phyloP scores from a whole-genome alignment of 2,113 vertebrate genomes.

The Scomber scombrus region DNA sequence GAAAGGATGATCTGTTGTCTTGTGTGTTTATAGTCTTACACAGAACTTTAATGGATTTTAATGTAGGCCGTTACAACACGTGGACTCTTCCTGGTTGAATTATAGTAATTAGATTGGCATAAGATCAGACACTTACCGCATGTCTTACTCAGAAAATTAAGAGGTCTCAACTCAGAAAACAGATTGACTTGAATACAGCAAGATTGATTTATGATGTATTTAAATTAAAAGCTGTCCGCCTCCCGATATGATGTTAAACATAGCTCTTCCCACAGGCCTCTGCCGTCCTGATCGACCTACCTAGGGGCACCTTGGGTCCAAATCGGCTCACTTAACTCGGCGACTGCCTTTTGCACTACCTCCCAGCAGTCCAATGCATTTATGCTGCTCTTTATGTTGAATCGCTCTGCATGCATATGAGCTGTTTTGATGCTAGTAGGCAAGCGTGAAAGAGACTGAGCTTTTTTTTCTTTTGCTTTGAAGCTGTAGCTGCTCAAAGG shows the following conservation, averaged over 20 bases:
- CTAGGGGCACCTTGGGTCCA: constrained; percentile 34
- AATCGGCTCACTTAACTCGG: constrained; percentile 38
- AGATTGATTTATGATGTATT: constrained; percentile 22
- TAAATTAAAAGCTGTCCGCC: constrained; percentile 29
- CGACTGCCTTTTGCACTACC: constrained; percentile 17
- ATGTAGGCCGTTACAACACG: constrained; percentile 15
- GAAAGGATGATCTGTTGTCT: constrained; percentile 40
- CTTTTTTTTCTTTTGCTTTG: constrained; percentile 7
- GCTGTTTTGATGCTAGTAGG: constrained; percentile 23
- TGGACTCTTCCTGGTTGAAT: constrained; percentile 54
- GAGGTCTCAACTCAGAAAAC: constrained; percentile 26
- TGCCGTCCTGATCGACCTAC: constrained; percentile 47
- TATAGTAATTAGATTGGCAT: constrained; percentile 46
- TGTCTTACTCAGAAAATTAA: constrained; percentile 17
- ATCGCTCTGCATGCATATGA: constrained; percentile 42
- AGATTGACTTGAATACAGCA: constrained; percentile 10
- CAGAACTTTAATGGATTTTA: constrained; percentile 35
- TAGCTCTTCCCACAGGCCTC: neutral
- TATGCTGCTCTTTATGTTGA: constrained; percentile 38
- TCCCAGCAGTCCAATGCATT: constrained; percentile 41
- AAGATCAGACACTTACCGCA: constrained; percentile 42
- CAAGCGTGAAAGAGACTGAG: neutral
- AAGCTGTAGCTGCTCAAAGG: constrained; percentile 13
- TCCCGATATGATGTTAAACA: constrained; percentile 8
- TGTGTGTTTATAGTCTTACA: constrained; percentile 32